Conservation (phyloP, 2,113 vertebrate genomes). For the Dryoscopus gambensis region DNA sequence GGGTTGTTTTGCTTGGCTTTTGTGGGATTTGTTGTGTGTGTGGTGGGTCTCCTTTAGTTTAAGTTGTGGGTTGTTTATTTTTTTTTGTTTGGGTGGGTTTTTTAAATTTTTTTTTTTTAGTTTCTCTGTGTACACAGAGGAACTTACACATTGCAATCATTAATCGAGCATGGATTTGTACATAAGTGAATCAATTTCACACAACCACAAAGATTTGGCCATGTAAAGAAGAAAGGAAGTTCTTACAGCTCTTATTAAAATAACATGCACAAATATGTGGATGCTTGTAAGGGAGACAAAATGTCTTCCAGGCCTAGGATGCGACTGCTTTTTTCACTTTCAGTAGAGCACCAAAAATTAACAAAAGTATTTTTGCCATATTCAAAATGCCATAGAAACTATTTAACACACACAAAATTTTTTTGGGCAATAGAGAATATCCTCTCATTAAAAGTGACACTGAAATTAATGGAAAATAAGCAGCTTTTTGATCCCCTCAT, state of each 20-base stretch:
- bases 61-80: background rate
- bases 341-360: background rate
- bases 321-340: background rate
- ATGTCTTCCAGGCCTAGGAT: background rate
- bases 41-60: background rate
- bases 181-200: background rate
- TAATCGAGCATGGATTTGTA: background rate
- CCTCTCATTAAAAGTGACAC: background rate
- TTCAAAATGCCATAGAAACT: background rate
- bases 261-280: background rate
- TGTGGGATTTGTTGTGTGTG: background rate
- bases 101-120: background rate
- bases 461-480: background rate
- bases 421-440: background rate
- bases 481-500: background rate
- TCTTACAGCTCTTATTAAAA: background rate
- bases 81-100: background rate
- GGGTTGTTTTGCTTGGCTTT: background rate
- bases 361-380: background rate
- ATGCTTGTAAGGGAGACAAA: background rate
- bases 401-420: background rate
- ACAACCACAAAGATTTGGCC: background rate
- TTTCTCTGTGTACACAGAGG: background rate
- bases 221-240: background rate
- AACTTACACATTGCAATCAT: background rate